A percentile compares a stretch with the other conserved stretches of the same genome.
Conservation (phyloP, 2,888 invertebrate species). For the Cataglyphis albicans region DNA sequence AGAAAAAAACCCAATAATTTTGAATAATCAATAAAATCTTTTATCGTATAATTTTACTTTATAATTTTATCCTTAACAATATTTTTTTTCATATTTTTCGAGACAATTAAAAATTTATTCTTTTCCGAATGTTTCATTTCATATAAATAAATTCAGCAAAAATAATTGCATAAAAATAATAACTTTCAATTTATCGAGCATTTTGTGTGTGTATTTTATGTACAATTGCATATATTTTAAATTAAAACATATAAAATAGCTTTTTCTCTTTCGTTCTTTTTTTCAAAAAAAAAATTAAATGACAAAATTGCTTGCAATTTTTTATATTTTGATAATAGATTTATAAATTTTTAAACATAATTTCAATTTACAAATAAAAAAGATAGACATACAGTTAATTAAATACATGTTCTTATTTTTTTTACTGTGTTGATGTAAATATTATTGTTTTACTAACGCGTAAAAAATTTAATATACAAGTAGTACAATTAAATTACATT, state of each 20-base stretch:
- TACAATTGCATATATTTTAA: background rate
- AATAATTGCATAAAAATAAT: background rate
- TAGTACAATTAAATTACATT: background rate
- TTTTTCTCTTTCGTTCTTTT: background rate
- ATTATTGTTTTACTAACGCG: background rate
- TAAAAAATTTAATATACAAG: background rate
- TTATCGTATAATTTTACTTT: background rate
- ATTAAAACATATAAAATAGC: background rate
- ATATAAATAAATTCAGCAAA: background rate
- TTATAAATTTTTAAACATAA: background rate
- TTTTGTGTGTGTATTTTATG: background rate
- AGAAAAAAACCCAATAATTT: background rate
- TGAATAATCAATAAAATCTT: background rate
- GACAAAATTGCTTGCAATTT: background rate
- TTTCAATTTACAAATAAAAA: background rate
- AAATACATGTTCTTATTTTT: background rate
- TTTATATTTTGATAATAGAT: background rate
- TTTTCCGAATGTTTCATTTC: background rate
- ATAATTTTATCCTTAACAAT: constrained; percentile 11
- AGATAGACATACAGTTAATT: background rate
- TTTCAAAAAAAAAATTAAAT: background rate
- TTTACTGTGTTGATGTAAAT: background rate
- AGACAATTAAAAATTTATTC: background rate
- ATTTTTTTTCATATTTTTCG: background rate
- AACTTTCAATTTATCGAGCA: background rate